Percentiles rank a stretch among this genome's conserved stretches.
phyloP scores from a whole-genome alignment of 37 sponge, comb jelly and placozoan genomes.

The Geodia barretti region DNA sequence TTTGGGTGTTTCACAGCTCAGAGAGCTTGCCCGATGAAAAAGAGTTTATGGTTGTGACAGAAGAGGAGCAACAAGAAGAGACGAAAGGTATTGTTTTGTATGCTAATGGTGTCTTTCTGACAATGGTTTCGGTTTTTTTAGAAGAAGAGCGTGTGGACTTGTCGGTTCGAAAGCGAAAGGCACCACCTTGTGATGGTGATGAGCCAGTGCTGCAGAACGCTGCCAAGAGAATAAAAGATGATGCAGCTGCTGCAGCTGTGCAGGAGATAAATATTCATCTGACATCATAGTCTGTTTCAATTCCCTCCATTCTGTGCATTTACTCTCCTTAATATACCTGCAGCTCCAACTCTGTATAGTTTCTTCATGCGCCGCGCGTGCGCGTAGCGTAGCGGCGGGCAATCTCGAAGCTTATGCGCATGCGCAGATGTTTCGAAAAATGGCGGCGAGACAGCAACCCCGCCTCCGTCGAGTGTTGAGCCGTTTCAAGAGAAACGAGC shows the following conservation, averaged over 20 bases:
- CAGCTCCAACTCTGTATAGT: no score
- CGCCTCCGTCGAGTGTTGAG: conserved; percentile 6
- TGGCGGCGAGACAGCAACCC: background rate
- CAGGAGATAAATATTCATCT: no score
- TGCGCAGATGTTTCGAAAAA: background rate
- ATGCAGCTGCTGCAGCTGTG: no score
- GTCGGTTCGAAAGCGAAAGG: conserved; percentile 10
- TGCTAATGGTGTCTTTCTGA: background rate
- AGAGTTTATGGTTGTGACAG: conserved; percentile 53
- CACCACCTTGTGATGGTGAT: conserved; percentile 6
- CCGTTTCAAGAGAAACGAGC: conserved; percentile 16
- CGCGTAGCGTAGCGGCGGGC: no score
- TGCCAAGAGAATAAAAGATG: background rate
- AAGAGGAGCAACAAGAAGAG: background rate
- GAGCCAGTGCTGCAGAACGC: background rate
- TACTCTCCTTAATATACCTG: no score
- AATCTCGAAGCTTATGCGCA: background rate
- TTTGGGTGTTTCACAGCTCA: conserved; percentile 11
- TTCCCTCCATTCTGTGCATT: background rate
- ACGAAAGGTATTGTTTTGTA: background rate
- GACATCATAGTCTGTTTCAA: background rate
- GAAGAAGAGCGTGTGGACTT: background rate
- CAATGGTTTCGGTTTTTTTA: background rate
- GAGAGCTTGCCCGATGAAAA: conserved; percentile 51
- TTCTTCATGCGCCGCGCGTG: no score